Conservation (phyloP, 2,888 invertebrate species). For the Andrena haemorrhoa region DNA sequence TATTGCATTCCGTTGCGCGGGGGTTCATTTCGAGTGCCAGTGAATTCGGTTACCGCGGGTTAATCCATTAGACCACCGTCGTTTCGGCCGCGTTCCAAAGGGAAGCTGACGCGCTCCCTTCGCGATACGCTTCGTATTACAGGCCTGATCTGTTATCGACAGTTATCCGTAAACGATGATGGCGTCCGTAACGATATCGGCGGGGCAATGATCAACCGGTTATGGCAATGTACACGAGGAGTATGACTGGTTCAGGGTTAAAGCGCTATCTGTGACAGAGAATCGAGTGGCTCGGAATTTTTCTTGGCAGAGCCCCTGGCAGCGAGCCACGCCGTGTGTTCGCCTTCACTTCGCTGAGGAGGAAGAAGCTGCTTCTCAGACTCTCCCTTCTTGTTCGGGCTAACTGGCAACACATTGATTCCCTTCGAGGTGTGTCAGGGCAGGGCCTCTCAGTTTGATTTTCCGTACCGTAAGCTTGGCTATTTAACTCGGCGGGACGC, state of each 20-base stretch:
- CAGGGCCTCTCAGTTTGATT: conserved; percentile 24
- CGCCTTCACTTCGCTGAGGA: background rate
- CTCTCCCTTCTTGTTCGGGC: conserved; percentile 20
- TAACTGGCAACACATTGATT: conserved; percentile 16
- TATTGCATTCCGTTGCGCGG: background rate
- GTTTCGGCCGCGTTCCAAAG: background rate
- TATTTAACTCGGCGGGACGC: too few species aligned
- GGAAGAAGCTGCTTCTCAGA: background rate
- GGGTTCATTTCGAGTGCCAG: background rate
- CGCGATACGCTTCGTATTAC: background rate
- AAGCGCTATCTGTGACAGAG: conserved; percentile 10
- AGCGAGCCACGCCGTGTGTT: conserved; percentile 20
- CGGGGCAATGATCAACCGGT: conserved; percentile 14
- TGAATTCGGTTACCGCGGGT: background rate
- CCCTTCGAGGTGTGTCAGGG: conserved; percentile 30
- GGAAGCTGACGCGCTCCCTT: background rate
- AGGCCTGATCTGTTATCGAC: background rate
- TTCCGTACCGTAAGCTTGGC: background rate
- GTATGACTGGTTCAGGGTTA: conserved; percentile 22
- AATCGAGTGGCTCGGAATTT: conserved; percentile 20
- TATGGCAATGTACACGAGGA: conserved; percentile 21
- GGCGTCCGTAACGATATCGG: background rate
- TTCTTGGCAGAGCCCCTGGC: conserved; percentile 36
- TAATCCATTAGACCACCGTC: background rate
- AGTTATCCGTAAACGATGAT: background rate